Base-by-base conservation (phyloP, 2,113 vertebrate species). In the Hippopotamus amphibius region DNA sequence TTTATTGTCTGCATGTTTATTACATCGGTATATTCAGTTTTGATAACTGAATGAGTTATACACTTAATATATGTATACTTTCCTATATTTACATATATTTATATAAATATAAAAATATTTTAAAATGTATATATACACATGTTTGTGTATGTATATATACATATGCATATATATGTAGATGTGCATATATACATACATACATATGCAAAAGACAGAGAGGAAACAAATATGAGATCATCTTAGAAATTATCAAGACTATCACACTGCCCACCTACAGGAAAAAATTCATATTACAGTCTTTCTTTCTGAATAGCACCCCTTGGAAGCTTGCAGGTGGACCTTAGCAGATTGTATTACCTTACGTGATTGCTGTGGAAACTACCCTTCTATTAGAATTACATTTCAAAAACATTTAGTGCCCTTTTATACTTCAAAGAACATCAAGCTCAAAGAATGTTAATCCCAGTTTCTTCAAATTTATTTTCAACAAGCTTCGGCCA, bases 341-440 rank as follows among this genome's bases (percentile, higher is more conserved):
- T 68, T 6, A 88, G 66, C 26, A 90, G 33, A 74, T n/a, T 59
- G 7, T 7, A 61, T 55, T 12, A 4, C 46, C 59, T 37, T 74
- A 57, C 9, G 16, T 87, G 63, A 69, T 26, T 96, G 22, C 50
- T 26, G 13, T 48, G 53, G n/a, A 89, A 85, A 74, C 24, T 22
- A 53, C 2, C 6, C 13, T 76, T 93, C 55, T 43, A 15, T 63
- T 28, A 93, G 84, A 93, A 92, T 22, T 69, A 21, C 11, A 83
- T 68, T 90, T 95, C 55, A 83, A 76, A 90, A 69, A 33, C 10
- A 79, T 59, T 37, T 50, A 89, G 21, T 72, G 19, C 0, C 28
- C 12, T 43, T 43, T 93, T 53, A 81, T 79, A 66, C 4, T 68
- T 74, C 53, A 92, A 82, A 97, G 61, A 28, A 77, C 16, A 81